These are phyloP conservation scores for Mustela lutreola DNA, from an alignment of 2,113 vertebrate species.

Conservation along the genomic window DNA sequence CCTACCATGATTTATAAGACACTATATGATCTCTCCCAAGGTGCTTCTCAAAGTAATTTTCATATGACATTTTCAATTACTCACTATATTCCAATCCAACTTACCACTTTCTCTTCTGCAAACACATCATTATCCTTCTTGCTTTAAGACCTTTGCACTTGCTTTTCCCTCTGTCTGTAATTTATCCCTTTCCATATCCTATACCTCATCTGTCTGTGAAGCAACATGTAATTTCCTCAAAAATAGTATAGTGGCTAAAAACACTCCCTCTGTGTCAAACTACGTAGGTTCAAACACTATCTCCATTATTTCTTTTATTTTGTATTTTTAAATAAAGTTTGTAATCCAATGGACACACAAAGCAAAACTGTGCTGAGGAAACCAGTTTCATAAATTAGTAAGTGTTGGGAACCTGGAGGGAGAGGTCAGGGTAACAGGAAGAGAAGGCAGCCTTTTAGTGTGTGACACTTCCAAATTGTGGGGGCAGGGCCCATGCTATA, in stretches of 20 bases:
- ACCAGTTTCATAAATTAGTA: constrained; percentile 92
- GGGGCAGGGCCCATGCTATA: constrained; percentile 84
- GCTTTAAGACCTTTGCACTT: background rate
- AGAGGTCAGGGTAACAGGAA: constrained; percentile 66
- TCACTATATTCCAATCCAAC: background rate
- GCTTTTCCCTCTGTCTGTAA: background rate
- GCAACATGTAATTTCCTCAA: constrained; percentile 43
- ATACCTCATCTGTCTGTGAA: background rate
- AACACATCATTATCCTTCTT: constrained; percentile 36
- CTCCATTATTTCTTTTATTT: background rate
- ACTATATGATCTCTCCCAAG: background rate
- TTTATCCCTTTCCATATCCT: background rate
- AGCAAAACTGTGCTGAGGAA: constrained; percentile 90
- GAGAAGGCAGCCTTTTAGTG: constrained; percentile 80
- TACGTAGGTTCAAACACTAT: background rate
- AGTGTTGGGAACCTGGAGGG: constrained; percentile 84
- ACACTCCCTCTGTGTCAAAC: background rate
- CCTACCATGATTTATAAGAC: background rate
- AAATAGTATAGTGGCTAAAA: background rate
- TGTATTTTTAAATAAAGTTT: constrained; percentile 92
- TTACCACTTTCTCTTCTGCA: constrained; percentile 23
- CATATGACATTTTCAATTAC: constrained; percentile 18
- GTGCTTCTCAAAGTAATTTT: constrained; percentile 39
- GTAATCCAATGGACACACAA: constrained; percentile 93
- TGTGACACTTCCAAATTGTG: constrained; percentile 83